These are phyloP conservation scores for Tragelaphus buxtoni DNA, from an alignment of 2,113 vertebrate genomes.

Conservation along the genomic window DNA sequence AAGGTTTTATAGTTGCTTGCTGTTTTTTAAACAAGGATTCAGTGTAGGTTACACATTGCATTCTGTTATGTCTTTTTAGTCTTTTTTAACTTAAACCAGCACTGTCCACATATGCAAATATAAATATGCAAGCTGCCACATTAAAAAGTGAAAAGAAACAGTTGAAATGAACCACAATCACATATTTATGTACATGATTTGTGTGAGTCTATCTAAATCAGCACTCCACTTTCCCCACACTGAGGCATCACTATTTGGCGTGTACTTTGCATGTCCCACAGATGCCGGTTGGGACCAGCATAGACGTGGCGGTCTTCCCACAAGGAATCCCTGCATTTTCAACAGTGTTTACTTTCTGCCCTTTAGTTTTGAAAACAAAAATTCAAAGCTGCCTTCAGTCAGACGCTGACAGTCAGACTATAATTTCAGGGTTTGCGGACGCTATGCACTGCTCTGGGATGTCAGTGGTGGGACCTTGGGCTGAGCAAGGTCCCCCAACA, in stretches of 20 bases:
- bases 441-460: accelerated
- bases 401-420: not conserved
- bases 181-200: not conserved
- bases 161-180: not conserved
- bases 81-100: not conserved
- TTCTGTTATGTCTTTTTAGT: not conserved
- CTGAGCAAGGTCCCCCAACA: not conserved
- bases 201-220: not conserved
- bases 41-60: not conserved
- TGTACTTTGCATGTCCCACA: accelerated
- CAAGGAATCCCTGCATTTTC: not conserved
- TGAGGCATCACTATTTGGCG: not conserved
- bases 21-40: not conserved
- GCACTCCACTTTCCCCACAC: not conserved
- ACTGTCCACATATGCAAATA: not conserved
- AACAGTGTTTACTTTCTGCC: not conserved
- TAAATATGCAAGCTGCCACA: not conserved
- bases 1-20: not conserved
- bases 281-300: not conserved
- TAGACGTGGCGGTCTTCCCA: accelerated
- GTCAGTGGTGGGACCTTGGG: not conserved
- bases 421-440: not conserved
- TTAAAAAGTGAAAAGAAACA: not conserved
- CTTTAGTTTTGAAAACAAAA: not conserved
- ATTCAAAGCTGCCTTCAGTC: not conserved